phyloP scores from a whole-genome alignment of 53 echinoderm and acorn worm genomes.

The Luidia sarsii region DNA sequence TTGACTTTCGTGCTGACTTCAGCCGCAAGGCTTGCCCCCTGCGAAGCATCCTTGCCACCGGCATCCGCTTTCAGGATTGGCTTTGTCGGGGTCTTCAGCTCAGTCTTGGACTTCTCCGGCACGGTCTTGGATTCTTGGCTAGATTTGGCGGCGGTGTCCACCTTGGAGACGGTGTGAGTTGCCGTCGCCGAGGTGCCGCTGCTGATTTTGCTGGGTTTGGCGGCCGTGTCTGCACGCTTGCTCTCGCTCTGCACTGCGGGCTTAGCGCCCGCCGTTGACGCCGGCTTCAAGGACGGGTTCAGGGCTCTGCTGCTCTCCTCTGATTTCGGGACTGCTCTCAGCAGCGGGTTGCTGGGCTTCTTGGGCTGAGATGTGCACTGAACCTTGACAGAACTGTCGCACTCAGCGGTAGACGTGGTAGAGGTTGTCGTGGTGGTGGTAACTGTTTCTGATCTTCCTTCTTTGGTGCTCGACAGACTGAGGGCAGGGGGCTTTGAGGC shows the following conservation, averaged over 20 bases:
- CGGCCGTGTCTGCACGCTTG: slow-evolving; percentile 16
- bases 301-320: slow-evolving; percentile 19
- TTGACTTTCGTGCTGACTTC: slow-evolving; percentile 28
- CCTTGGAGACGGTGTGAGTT: slow-evolving; percentile 18
- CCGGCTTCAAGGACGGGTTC: slow-evolving; percentile 11
- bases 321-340: slow-evolving; percentile 7
- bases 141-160: slow-evolving; percentile 26
- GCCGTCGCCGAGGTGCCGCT: slow-evolving; percentile 1
- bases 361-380: slow-evolving; percentile 33
- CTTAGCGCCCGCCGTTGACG: background rate
- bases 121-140: slow-evolving; percentile 20
- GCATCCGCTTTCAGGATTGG: slow-evolving; percentile 23
- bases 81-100: slow-evolving; percentile 9
- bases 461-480: slow-evolving; percentile 8
- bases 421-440: background rate
- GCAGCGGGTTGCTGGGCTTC: background rate
- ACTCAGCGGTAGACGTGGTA: slow-evolving; percentile 7
- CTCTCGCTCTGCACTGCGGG: background rate
- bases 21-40: background rate
- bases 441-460: slow-evolving; percentile 20
- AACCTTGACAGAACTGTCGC: slow-evolving; percentile 17
- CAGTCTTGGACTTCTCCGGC: slow-evolving; percentile 14
- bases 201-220: slow-evolving; percentile 1
- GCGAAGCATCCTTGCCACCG: slow-evolving; percentile 25
- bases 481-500: background rate